Base-by-base conservation (phyloP, 2,797 vertebrate genomes). In the Australoheros facetus region DNA sequence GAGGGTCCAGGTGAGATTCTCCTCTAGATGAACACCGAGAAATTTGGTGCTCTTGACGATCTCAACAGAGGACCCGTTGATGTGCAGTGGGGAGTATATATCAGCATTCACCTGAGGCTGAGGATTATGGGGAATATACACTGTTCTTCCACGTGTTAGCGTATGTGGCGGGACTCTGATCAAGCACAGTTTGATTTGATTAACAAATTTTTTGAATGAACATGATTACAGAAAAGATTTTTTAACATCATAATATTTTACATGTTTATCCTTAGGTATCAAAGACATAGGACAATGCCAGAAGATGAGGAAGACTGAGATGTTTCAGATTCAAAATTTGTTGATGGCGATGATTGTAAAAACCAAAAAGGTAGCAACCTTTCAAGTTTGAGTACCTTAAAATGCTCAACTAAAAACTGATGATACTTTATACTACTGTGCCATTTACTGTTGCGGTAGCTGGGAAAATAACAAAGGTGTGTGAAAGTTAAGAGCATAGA, bases 241-340 rank as follows among this genome's bases (percentile, higher is more conserved):
- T 11, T 58, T 5, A 58, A 34, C 4, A 34, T 19, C 28, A 58
- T 1, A 39, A 64, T 70, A 72, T 85, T 12, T 37, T 4, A 13
- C 0, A 56, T n/a, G 2, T 78, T 45, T 34, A 53, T 60, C 4
- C 32, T 71, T 75, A 3, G 10, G 7, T 58, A 71, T 73, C 39
- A 66, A 66, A 45, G 23, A 66, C 48, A 51, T 54, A 60, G 26
- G 75, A 7, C 56, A 21, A 19, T 62, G 42, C n/a, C 32, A 73
- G 53, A 77, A 48, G 62, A 42, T 28, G 62, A 45, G 23, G 12
- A 5, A 58, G 23, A 77, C 7, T 80, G 16, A 81, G 39, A 75
- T 69, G 59, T 78, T 62, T 78, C 2, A 79, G 30, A 48, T 12
- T 9, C 3, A 13, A 71, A 75, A 7, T 19, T 2, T 26, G 45